Evolutionary conservation across 64 coral and sea anemone genomes (phyloP), one percentile per base, ranked within the genome.

Genomic region (Pachyseris speciosa): DNA sequence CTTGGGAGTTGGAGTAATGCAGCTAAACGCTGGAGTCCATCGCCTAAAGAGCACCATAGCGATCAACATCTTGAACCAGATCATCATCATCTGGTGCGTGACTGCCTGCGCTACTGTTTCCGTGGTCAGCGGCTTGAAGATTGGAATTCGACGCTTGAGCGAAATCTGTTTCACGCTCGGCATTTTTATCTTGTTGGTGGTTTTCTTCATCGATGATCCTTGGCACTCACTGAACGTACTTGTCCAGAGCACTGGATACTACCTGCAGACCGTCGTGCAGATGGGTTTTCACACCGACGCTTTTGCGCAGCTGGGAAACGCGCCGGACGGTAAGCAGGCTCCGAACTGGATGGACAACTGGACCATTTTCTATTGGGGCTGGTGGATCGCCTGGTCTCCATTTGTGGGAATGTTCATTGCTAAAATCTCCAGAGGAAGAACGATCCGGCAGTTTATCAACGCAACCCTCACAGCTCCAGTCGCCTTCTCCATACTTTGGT

Each of bases 371-470:
- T 92, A 92, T 52, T 85, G 89, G 89, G 89, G 89, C 9, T 92
- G 89, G 89, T 92, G 89, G 89, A 92, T 92, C 36, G 89, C 89
- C 22, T 92, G 89, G 89, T 53, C 89, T 27, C 89, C 89, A 24
- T 71, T 92, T 16, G 79, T 92, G 2, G 89, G 89, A 9, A 84
- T 84, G 28, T 92, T 92, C 25, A 84, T 92, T 22, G 89, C 89
- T 2, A 83, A 66, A 28, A 92, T 92, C 26, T 92, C 89, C 12
- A 51, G 89, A 16, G 89, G 89, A 10, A 50, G 89, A 29, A 92
- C 89, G 48, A 92, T 92, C 37, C 52, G 89, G 26, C 50, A 70
- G 65, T 92, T 92, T 34, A 84, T 92, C 67, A 84, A 39, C 6
- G 80, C 67, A 38, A 92, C 89, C 32, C 80, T 92, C 9, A 92